Evolutionary conservation across 2,797 vertebrate species (phyloP).

Genomic region (Xenops minutus): DNA sequence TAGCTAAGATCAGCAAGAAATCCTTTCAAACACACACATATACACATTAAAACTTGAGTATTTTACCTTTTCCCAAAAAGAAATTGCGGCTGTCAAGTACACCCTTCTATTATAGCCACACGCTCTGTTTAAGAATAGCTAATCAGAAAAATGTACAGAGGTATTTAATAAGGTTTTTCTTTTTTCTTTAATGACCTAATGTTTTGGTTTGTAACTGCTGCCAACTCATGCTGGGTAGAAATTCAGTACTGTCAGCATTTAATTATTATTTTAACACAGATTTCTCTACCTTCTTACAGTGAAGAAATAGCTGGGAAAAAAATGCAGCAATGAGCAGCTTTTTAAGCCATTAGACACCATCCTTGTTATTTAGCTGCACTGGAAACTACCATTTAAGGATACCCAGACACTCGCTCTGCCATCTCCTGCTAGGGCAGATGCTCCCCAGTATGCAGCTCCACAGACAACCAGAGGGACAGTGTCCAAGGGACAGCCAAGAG

Average conservation of each 20-base stretch:
- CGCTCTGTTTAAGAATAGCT: conserved; percentile 67
- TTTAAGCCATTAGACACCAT: conserved; percentile 29
- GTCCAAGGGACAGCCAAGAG: not conserved
- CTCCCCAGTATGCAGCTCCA: not conserved
- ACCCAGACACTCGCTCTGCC: not conserved
- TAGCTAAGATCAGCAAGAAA: conserved; percentile 60
- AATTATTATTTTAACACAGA: conserved; percentile 81
- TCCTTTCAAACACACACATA: conserved; percentile 25
- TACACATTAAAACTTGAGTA: not conserved
- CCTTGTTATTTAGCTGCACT: not conserved
- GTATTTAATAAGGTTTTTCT: conserved; percentile 70
- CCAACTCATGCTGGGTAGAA: conserved; percentile 75
- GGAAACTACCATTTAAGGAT: conserved; percentile 28
- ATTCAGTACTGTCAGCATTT: conserved; percentile 79
- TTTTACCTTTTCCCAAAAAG: conserved; percentile 34
- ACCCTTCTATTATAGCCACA: conserved; percentile 72
- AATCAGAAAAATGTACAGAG: conserved; percentile 72
- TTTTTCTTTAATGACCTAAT: conserved; percentile 75
- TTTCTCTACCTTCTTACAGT: conserved; percentile 77
- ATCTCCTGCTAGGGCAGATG: not conserved
- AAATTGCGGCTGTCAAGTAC: conserved; percentile 70
- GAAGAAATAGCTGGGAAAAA: conserved; percentile 67
- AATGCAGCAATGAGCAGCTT: conserved; percentile 30
- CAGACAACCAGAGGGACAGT: not conserved
- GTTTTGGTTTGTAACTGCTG: conserved; percentile 72